Base-by-base conservation (phyloP, 2,888 invertebrate genomes). In the Strigamia maritima region DNA sequence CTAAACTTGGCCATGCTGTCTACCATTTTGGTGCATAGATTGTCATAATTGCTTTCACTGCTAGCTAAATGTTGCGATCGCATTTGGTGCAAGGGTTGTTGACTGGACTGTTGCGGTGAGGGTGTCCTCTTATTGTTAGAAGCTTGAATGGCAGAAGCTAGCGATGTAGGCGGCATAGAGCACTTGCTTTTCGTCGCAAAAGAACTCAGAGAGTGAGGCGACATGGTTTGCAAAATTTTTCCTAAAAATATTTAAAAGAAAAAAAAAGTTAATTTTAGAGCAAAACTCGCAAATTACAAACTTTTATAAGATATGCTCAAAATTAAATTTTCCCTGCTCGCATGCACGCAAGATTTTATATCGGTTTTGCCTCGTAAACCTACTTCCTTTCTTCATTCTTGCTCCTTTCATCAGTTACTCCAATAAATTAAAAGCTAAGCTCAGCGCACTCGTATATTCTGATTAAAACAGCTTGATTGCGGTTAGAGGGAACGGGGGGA, bases 1-100 rank as follows among this genome's bases (percentile, higher is more conserved):
- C 82, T 75, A 44, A 82, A 78, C 49, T 82, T 81, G n/a, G 81
- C 80, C 54, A 82, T 81, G 75, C 80, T 82, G 75, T 81, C 81
- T 77, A 81, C 80, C 78, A 82, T 80, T 77, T 82, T 82, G 49
- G 76, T 80, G 74, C 82, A 79, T n/a, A 82, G 79, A 28, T 81
- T 81, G 74, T 82, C 81, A 76, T 81, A 80, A 26, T 82, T 75
- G 75, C 38, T 75, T 75, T 38, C 75, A 38, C 22, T 38, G 31
- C n/a, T 12, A 24, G 38, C 40, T 19, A 35, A 22, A 22, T 75
- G 75, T 14, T 75, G 35, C 7, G 35, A 19, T 75, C 35, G 35
- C 75, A 75, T 40, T 24, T 28, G 19, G 65, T 54, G 78, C 28
- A 35, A 19, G 24, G 31, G 19, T 14, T 49, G 54, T 31, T 60